Evolutionary conservation across 1,140 invertebrate genomes (phyloP).

Genomic region (Thaumatotibia leucotreta): DNA sequence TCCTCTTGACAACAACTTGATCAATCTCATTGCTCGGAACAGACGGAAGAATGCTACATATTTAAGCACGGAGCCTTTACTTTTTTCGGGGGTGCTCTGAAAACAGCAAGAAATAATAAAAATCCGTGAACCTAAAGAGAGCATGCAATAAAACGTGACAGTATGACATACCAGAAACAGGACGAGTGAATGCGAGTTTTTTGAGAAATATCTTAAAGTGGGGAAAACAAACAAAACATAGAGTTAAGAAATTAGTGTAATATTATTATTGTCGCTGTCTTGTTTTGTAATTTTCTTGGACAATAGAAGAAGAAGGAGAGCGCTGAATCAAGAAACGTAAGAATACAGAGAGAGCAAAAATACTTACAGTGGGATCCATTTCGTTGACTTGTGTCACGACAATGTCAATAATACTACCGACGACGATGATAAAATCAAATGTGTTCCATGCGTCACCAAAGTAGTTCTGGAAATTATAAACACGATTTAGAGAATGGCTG

Average conservation of each 20-base stretch:
- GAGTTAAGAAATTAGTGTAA: too few relatives aligned
- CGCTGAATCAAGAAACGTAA: not conserved
- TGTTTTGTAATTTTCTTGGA: too few relatives aligned
- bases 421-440: constrained; percentile 63
- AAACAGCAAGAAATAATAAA: constrained; percentile 77
- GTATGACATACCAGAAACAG: too few relatives aligned
- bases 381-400: constrained; percentile 65
- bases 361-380: constrained; percentile 33
- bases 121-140: not conserved
- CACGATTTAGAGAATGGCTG: not conserved
- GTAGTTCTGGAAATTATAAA: constrained; percentile 52
- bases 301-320: not conserved
- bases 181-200: too few relatives aligned
- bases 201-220: too few relatives aligned
- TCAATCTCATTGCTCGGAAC: constrained; percentile 98
- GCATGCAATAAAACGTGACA: too few relatives aligned
- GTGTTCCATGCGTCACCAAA: constrained; percentile 69
- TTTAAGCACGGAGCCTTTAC: constrained; percentile 82
- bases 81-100: constrained; percentile 78
- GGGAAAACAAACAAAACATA: too few relatives aligned
- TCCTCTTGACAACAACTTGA: constrained; percentile 97
- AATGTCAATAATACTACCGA: constrained; percentile 69
- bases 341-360: not conserved
- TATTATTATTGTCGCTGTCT: too few relatives aligned
- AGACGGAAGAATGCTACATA: constrained; percentile 99